A percentile compares a stretch with the other conserved stretches of the same genome.
These are phyloP conservation scores for Sylvia borin DNA, from an alignment of 2,797 vertebrate genomes.

Conservation along the genomic window DNA sequence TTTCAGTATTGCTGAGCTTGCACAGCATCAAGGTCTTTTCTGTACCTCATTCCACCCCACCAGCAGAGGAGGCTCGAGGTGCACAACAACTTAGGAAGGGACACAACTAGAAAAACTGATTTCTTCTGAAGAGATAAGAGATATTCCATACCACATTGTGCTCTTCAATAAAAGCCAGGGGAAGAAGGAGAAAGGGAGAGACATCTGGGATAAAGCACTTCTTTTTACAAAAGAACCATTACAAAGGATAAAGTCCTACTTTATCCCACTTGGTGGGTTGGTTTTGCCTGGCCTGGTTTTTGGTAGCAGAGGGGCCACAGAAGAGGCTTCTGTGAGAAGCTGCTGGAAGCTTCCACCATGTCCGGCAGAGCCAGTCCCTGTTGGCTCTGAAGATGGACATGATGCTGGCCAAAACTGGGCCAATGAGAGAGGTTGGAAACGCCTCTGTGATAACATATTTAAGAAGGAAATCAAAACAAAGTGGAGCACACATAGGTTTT, in stretches of 20 bases:
- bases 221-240: not conserved
- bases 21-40: accelerated
- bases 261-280: not conserved
- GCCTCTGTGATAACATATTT: not conserved
- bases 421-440: not conserved
- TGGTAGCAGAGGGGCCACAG: not conserved
- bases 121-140: not conserved
- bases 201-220: not conserved
- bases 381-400: too few species aligned
- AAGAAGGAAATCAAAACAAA: not conserved
- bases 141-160: accelerated
- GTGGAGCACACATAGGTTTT: accelerated
- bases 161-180: not conserved
- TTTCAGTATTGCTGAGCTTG: not conserved
- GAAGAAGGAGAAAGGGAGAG: not conserved
- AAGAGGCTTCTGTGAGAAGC: not conserved
- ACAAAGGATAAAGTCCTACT: not conserved
- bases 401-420: not conserved
- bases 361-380: not conserved
- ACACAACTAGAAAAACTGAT: not conserved
- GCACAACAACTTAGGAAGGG: not conserved
- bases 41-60: not conserved
- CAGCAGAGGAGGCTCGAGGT: accelerated
- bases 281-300: not conserved
- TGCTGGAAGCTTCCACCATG: not conserved